Evolutionary conservation across 2,797 vertebrate species (phyloP).

Genomic region (Enteromius radiatus): DNA sequence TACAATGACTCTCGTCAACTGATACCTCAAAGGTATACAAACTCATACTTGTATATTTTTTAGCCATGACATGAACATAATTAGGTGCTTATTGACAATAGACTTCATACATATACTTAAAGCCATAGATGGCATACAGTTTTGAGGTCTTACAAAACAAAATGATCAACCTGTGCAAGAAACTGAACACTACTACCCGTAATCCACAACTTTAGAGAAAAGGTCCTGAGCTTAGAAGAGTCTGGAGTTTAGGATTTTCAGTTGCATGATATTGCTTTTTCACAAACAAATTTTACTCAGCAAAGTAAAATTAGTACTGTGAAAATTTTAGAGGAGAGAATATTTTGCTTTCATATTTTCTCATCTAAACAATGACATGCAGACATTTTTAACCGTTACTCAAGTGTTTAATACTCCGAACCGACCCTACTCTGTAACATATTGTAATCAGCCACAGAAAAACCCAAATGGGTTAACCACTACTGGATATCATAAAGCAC

Average conservation of each 20-base stretch:
- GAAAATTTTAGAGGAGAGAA: neutral
- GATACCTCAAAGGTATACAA: neutral
- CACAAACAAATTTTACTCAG: neutral
- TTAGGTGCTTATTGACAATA: neutral
- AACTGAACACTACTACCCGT: neutral
- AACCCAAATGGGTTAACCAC: conserved; percentile 21
- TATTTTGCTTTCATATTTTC: neutral
- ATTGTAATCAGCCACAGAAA: neutral
- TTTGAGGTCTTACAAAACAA: neutral
- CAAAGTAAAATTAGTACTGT: neutral
- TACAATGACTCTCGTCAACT: neutral
- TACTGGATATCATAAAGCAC: conserved; percentile 21
- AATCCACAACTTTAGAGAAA: neutral
- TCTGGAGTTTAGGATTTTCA: no score
- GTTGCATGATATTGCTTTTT: neutral
- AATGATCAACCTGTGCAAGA: neutral
- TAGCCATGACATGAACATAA: neutral
- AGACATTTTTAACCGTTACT: neutral
- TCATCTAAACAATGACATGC: neutral
- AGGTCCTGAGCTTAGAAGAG: neutral
- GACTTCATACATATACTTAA: neutral
- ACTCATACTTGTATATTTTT: neutral
- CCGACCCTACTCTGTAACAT: conserved; percentile 3
- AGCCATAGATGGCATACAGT: neutral
- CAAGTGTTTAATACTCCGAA: neutral